Conservation (phyloP, 2,113 vertebrate genomes). For the Labeo catla region DNA sequence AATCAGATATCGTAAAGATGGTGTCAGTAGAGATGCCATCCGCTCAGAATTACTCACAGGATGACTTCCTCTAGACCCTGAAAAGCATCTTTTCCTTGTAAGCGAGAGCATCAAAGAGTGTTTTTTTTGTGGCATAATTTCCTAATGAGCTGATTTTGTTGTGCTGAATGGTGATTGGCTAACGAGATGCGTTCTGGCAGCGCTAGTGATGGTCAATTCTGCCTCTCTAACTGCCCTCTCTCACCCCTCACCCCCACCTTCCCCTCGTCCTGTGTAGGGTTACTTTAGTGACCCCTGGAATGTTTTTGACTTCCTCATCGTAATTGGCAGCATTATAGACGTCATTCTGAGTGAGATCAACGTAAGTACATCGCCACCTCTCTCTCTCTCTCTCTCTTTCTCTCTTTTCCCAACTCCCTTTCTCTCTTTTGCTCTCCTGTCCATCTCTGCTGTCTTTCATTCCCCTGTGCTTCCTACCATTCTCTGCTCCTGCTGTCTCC, state of each 20-base stretch:
- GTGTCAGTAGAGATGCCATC: slow-evolving; percentile 25
- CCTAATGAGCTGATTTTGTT: background rate
- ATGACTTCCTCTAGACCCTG: background rate
- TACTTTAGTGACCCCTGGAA: slow-evolving; percentile 99
- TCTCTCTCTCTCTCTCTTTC: slow-evolving; percentile 60
- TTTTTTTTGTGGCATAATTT: slow-evolving; percentile 11
- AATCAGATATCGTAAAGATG: slow-evolving; percentile 27
- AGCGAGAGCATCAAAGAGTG: background rate
- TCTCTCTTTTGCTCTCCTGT: slow-evolving; percentile 41
- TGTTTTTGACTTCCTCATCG: slow-evolving; percentile 99
- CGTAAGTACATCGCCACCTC: slow-evolving; percentile 94
- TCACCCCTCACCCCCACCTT: slow-evolving; percentile 81
- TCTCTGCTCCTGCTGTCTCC: slow-evolving; percentile 42
- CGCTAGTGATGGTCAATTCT: slow-evolving; percentile 62
- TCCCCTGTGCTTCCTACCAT: slow-evolving; percentile 43
- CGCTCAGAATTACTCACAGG: slow-evolving; percentile 1
- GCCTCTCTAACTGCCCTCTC: slow-evolving; percentile 98
- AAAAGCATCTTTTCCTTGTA: background rate
- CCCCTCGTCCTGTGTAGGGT: slow-evolving; percentile 95
- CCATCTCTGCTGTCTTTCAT: slow-evolving; percentile 55
- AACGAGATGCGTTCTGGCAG: slow-evolving; percentile 14
- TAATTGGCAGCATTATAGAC: slow-evolving; percentile 99
- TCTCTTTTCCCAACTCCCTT: slow-evolving; percentile 62
- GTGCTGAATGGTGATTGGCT: slow-evolving; percentile 24
- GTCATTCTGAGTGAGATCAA: slow-evolving; percentile 99